phyloP scores from a whole-genome alignment of 2,113 vertebrate genomes.

The Epinephelus lanceolatus region DNA sequence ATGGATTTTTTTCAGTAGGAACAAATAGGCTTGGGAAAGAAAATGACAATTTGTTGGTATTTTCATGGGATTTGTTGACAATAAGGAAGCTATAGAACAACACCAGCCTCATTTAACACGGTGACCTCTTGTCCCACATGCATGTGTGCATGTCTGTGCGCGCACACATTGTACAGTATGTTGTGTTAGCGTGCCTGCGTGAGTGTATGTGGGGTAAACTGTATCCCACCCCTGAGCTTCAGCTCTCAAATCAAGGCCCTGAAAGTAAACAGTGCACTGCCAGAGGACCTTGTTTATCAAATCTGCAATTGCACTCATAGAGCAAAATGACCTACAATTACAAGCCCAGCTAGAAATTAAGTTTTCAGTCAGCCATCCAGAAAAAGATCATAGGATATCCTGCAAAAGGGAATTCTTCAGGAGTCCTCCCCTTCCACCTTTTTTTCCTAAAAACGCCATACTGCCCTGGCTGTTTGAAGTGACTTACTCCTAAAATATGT shows the following conservation, averaged over 20 bases:
- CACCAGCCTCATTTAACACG: not conserved
- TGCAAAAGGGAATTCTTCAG: conserved; percentile 75
- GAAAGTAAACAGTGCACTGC: conserved; percentile 89
- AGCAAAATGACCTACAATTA: conserved; percentile 95
- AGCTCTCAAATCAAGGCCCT: conserved; percentile 92
- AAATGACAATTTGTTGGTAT: not conserved
- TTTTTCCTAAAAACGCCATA: conserved; percentile 31
- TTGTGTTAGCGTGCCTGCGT: conserved; percentile 47
- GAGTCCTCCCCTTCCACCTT: conserved; percentile 31
- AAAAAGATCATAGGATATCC: conserved; percentile 88
- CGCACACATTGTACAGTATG: conserved; percentile 1
- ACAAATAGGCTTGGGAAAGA: not conserved
- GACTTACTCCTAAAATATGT: conserved; percentile 19
- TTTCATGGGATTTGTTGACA: not conserved
- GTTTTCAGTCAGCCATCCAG: conserved; percentile 88
- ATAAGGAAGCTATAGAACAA: not conserved
- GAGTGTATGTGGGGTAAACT: conserved; percentile 72
- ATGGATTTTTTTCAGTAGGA: not conserved
- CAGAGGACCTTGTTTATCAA: conserved; percentile 85
- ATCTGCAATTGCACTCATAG: conserved; percentile 90
- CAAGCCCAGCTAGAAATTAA: conserved; percentile 91
- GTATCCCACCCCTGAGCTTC: conserved; percentile 71
- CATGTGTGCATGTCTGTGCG: conserved; percentile 4
- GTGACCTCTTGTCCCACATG: conserved; percentile 21
- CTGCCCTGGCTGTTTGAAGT: conserved; percentile 7